Percentiles rank a stretch among this genome's conserved stretches.
Conservation (phyloP, 2,113 vertebrate species). For the Vanacampus margaritifer region DNA sequence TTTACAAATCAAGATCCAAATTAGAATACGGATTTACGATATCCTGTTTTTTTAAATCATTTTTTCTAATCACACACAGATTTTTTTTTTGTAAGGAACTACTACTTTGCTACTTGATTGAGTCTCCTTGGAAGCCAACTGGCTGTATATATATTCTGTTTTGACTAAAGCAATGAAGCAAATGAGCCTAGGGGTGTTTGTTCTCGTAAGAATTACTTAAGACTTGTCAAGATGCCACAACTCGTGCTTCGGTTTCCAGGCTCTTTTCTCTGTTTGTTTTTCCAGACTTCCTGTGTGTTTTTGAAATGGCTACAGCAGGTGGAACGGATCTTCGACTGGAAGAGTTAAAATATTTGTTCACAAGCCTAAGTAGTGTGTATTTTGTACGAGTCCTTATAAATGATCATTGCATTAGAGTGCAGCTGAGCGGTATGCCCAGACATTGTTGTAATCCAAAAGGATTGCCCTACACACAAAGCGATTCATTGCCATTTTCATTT, state of each 20-base stretch:
- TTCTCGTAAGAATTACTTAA: constrained; percentile 78
- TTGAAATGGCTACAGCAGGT: constrained; percentile 76
- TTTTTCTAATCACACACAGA: neutral
- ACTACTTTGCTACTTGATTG: constrained; percentile 18
- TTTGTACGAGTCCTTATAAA: constrained; percentile 18
- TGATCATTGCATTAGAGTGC: constrained; percentile 13
- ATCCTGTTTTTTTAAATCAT: neutral
- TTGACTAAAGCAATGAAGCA: constrained; percentile 71
- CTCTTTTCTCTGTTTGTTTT: constrained; percentile 72
- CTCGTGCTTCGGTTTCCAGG: constrained; percentile 61
- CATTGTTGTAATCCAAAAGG: constrained; percentile 48
- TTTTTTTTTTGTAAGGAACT: neutral
- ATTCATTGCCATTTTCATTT: constrained; percentile 60
- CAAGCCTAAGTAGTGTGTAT: constrained; percentile 44
- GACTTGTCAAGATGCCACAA: constrained; percentile 77
- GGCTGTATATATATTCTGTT: constrained; percentile 50
- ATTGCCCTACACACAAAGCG: constrained; percentile 45
- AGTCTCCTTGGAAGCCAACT: constrained; percentile 32
- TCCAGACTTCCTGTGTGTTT: constrained; percentile 76
- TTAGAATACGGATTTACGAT: neutral
- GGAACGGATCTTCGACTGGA: constrained; percentile 54
- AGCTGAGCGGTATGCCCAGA: constrained; percentile 19
- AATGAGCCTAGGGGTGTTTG: constrained; percentile 73
- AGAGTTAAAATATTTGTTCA: constrained; percentile 60
- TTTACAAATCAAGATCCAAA: constrained; percentile 3